Conservation (phyloP, 2,888 invertebrate genomes). For the Linnaemya tessellans region DNA sequence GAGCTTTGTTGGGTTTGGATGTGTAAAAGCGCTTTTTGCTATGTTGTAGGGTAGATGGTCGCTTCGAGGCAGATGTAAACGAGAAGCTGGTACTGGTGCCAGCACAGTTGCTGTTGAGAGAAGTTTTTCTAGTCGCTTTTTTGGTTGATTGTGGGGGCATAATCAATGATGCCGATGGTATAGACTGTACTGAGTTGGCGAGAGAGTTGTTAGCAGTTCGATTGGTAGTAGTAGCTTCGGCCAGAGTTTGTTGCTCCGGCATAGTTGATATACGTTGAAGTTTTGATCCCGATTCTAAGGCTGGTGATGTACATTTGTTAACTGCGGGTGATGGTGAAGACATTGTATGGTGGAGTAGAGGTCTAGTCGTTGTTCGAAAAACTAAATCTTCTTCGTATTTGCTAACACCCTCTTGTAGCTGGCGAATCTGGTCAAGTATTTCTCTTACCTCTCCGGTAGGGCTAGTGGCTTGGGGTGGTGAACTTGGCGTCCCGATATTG, state of each 20-base stretch:
- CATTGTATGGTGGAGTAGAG: constrained; percentile 77
- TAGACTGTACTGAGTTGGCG: constrained; percentile 62
- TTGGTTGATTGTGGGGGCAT: constrained; percentile 36
- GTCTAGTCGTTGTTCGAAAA: constrained; percentile 72
- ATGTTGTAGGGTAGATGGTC: constrained; percentile 80
- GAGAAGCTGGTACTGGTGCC: constrained; percentile 30
- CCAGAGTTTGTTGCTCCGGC: constrained; percentile 73
- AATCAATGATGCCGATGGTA: constrained; percentile 52
- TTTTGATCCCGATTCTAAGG: constrained; percentile 53
- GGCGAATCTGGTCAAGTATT: constrained; percentile 88
- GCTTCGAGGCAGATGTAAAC: constrained; percentile 73
- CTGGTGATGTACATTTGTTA: constrained; percentile 53
- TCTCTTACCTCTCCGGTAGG: constrained; percentile 90
- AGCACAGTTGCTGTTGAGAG: constrained; percentile 17
- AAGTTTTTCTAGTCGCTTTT: constrained; percentile 57
- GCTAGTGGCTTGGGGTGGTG: constrained; percentile 92
- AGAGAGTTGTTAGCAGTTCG: constrained; percentile 44
- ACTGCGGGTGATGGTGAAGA: constrained; percentile 75
- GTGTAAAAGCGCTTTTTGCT: constrained; percentile 84
- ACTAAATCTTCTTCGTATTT: constrained; percentile 80
- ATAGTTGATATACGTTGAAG: constrained; percentile 73
- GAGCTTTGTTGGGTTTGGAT: constrained; percentile 86
- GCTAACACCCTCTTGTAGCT: constrained; percentile 84
- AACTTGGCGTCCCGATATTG: constrained; percentile 87
- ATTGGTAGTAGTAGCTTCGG: constrained; percentile 30